Evolutionary conservation across 2,797 vertebrate species (phyloP).

Genomic region (Anniella stebbinsi): DNA sequence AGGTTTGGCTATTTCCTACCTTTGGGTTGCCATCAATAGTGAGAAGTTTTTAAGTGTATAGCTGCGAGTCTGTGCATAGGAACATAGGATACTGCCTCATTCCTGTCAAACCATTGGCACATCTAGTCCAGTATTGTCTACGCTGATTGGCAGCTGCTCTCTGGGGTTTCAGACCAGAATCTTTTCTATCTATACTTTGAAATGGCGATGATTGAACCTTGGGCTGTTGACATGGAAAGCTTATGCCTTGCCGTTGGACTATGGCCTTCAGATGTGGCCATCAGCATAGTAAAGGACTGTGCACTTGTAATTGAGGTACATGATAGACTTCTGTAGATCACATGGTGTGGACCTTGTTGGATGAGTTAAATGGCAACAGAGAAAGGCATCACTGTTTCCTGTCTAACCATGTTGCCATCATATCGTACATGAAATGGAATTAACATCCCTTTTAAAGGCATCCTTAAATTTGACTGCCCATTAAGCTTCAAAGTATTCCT

Average conservation of each 20-base stretch:
- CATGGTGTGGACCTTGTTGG: background rate
- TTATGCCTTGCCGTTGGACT: background rate
- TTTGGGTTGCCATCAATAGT: background rate
- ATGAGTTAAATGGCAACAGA: background rate
- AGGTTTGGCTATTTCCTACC: background rate
- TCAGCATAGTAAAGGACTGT: background rate
- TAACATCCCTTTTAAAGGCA: conserved; percentile 67
- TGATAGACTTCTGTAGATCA: background rate
- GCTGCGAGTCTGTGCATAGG: background rate
- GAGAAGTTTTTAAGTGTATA: background rate
- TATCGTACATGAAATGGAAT: conserved; percentile 58
- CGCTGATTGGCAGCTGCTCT: background rate
- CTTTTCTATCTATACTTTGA: background rate
- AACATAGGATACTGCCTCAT: background rate
- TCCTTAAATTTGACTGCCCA: conserved; percentile 63
- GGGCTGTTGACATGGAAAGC: too few species aligned
- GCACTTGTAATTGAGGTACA: background rate
- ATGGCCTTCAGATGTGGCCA: background rate
- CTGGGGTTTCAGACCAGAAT: background rate
- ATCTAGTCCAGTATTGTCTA: background rate
- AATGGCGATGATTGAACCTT: background rate
- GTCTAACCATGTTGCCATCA: conserved; percentile 51
- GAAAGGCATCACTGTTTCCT: conserved; percentile 58
- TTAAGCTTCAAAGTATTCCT: conserved; percentile 74
- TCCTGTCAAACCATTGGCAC: background rate